Evolutionary conservation across 2,888 invertebrate genomes (phyloP).

Genomic region (Loripinus fragilis): DNA sequence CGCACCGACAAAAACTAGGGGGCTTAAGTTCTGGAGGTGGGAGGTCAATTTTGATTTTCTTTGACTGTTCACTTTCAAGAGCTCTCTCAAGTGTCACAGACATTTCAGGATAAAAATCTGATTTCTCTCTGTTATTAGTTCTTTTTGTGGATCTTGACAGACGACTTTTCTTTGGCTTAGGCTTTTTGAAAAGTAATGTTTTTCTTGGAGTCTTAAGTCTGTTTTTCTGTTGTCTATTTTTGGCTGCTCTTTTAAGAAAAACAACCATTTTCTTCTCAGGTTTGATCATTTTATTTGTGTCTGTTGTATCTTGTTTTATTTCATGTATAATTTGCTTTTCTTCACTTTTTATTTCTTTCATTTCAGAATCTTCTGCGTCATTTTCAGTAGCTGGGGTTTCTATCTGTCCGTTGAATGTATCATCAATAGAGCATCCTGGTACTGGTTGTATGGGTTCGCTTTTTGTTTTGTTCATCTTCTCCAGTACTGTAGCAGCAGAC

Average conservation of each 20-base stretch:
- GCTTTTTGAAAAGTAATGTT: conserved; percentile 18
- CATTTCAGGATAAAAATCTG: not conserved
- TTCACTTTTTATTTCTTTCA: not conserved
- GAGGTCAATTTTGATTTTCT: conserved; percentile 50
- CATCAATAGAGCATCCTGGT: conserved; percentile 32
- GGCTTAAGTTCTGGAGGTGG: conserved; percentile 55
- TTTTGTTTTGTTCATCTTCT: not conserved
- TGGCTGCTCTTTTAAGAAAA: conserved; percentile 39
- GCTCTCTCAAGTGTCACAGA: conserved; percentile 27
- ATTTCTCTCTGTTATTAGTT: not conserved
- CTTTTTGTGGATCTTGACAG: not conserved
- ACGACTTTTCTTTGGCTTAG: conserved; percentile 16
- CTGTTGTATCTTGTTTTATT: not conserved
- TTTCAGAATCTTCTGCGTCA: not conserved
- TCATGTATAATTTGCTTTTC: not conserved
- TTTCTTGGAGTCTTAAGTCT: conserved; percentile 19
- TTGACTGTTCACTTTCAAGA: conserved; percentile 46
- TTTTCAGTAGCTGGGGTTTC: not conserved
- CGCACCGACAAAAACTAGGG: conserved; percentile 90
- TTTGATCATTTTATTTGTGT: conserved; percentile 20
- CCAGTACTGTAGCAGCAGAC: not conserved
- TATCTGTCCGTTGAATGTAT: not conserved
- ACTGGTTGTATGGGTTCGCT: not conserved
- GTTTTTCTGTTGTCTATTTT: conserved; percentile 31
- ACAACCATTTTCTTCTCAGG: conserved; percentile 25